Base-by-base conservation (phyloP, 2,797 vertebrate genomes). In the Mycteria americana region DNA sequence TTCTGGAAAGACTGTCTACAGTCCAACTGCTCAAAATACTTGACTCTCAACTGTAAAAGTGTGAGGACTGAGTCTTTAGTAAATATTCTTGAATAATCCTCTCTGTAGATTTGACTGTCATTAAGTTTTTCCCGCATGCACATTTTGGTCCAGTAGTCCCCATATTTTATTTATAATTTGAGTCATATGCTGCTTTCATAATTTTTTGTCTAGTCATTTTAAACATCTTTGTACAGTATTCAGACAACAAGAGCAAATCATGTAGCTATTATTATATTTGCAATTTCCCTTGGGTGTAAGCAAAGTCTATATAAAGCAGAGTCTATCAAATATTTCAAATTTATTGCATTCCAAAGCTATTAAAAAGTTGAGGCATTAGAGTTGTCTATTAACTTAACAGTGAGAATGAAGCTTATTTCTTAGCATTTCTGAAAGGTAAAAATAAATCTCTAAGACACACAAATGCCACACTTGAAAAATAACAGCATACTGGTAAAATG, bases 181-280 rank as follows among this genome's bases (percentile, higher is more conserved):
- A 85, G 89, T 94, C 91, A 92, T 48, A 75, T 93, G 72, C 84
- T 83, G 53, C 68, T 94, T 89, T 85, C 72, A 33, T 80, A 75
- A 93, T 89, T 95, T 96, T 95, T 94, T 96, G 90, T 93, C 86
- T 83, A 94, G 88, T 94, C 91, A 96, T 83, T 95, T 94, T 72
- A 89, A 92, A 77, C 30, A 91, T 80, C 50, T 88, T 70, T 65
- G 43, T 67, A 65, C 30, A 48, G 60, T 65, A 88, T 75, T 83
- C 68, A 73, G 68, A 45, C n/a, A 63, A 65, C 16, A 79, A 56
- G 18, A 85, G 33, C 1, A 11, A 64, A 80, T 59, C 27, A 80
- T 85, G 11, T 53, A 68, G 30, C 67, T 82, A 33, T 68, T 81
- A 70, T 18, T 86, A 22, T 53, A 63, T 39, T 75, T 95, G 51